Base-by-base conservation (phyloP, 2,888 invertebrate species). In the Tanypteryx hageni region DNA sequence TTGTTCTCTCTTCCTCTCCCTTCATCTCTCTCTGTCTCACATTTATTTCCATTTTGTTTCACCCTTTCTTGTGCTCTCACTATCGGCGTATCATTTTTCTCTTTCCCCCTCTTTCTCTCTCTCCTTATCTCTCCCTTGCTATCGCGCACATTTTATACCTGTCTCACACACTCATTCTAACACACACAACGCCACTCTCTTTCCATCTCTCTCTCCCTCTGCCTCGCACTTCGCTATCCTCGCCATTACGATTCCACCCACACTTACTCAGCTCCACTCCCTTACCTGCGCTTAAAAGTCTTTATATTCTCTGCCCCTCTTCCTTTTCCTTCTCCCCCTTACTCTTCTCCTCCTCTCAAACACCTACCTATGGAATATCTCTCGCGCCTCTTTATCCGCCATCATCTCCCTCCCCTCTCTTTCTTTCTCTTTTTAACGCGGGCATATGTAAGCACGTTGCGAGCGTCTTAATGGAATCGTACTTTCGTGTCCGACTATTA, bases 401-500 rank as follows among this genome's bases (percentile, higher is more conserved):
- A 68, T n/a, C 22, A 68, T 68, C 68, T 68, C 68, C 7, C 68
- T 11, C 68, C 18, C 68, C n/a, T 18, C 22, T 68, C 68, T n/a
- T 68, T n/a, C 68, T n/a, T 68, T 68, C 64, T 4, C 68, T 7
- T 44, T 44, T 44, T 9, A 0, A 18, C 68, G 5, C 10, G n/a
- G 22, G 76, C 76, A 76, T 76, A 76, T 27, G 76, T 76, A 76
- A 27, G 76, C 76, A 76, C 11, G 22, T 22, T 13, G 76, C 76
- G 22, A 76, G 27, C 18, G 22, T 76, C 76, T 76, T 76, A 76
- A 76, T 76, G 76, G 76, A 76, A 76, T 27, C 76, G 27, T 76
- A 1, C 27, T 76, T 76, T 27, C 16, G 44, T 27, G 22, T 76
- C 76, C 11, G 27, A 76, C 76, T 76, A 27, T 22, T 76, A 27